phyloP scores from a whole-genome alignment of 2,888 invertebrate species.

The Eilema caniola region DNA sequence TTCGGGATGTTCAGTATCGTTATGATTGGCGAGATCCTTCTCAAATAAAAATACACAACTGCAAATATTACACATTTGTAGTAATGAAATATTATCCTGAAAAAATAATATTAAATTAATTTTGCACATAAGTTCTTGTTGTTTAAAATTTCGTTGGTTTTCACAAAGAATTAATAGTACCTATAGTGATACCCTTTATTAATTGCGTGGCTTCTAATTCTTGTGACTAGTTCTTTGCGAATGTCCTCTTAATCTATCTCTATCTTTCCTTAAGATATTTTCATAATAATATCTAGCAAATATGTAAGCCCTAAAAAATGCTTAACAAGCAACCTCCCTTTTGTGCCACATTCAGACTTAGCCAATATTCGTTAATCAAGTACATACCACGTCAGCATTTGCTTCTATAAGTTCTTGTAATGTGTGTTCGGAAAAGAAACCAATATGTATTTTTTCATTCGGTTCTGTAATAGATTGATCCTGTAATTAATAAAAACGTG shows the following conservation, averaged over 20 bases:
- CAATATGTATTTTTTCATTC: conserved; percentile 44
- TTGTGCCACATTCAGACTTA: not conserved
- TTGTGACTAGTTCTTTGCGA: no score
- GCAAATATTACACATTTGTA: conserved; percentile 73
- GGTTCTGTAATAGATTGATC: conserved; percentile 32
- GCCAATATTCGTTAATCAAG: not conserved
- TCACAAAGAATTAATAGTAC: no score
- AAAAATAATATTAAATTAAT: conserved; percentile 23
- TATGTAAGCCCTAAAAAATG: no score
- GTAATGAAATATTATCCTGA: conserved; percentile 56
- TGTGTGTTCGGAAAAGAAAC: conserved; percentile 59
- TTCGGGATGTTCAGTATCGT: conserved; percentile 79
- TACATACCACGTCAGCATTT: conserved; percentile 59
- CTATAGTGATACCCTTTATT: no score
- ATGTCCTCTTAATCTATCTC: no score
- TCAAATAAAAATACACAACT: conserved; percentile 68
- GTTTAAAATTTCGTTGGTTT: no score
- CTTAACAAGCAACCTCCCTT: not conserved
- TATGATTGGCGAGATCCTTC: conserved; percentile 70
- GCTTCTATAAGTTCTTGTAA: conserved; percentile 65
- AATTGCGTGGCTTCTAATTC: no score
- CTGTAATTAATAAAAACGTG: conserved; percentile 25
- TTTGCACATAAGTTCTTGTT: no score
- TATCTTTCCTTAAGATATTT: no score
- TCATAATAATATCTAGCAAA: not conserved